A percentile compares a stretch with the other conserved stretches of the same genome.
Conservation (phyloP, 2,888 invertebrate species). For the Petrolisthes manimaculis region DNA sequence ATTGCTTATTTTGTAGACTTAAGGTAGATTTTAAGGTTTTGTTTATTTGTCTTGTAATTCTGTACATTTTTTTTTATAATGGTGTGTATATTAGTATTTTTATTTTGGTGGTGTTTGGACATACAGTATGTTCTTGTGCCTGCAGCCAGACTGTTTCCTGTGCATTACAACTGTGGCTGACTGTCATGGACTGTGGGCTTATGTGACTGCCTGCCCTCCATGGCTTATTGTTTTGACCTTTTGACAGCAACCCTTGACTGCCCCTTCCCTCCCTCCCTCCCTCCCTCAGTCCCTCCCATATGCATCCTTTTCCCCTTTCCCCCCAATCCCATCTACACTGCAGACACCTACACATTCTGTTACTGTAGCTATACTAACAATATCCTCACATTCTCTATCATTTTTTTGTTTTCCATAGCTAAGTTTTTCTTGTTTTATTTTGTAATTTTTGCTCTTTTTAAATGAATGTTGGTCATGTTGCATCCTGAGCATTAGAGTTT, state of each 20-base stretch:
- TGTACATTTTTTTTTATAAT: constrained; percentile 37
- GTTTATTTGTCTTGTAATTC: constrained; percentile 41
- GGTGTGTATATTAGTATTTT: constrained; percentile 31
- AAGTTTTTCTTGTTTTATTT: constrained; percentile 23
- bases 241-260: constrained; percentile 6
- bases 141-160: constrained; percentile 48
- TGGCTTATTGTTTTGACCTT: constrained; percentile 50
- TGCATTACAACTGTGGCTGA: constrained; percentile 56
- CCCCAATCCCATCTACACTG: constrained; percentile 39
- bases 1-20: constrained; percentile 45
- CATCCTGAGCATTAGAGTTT: constrained; percentile 56
- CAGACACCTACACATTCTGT: constrained; percentile 53
- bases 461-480: constrained; percentile 45
- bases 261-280: constrained; percentile 36
- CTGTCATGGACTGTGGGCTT: constrained; percentile 61
- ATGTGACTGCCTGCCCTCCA: constrained; percentile 60
- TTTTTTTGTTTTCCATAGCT: constrained; percentile 12
- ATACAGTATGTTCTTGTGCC: constrained; percentile 45
- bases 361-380: constrained; percentile 53
- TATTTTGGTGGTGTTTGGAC: constrained; percentile 39
- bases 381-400: constrained; percentile 33
- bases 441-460: constrained; percentile 28
- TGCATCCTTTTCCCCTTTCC: constrained; percentile 5
- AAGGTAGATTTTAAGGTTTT: constrained; percentile 55
- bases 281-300: constrained; percentile 1